Percentiles rank a stretch among this genome's conserved stretches.
Evolutionary conservation across 1,140 invertebrate species (phyloP).

Genomic region (Ceratina calcarata): DNA sequence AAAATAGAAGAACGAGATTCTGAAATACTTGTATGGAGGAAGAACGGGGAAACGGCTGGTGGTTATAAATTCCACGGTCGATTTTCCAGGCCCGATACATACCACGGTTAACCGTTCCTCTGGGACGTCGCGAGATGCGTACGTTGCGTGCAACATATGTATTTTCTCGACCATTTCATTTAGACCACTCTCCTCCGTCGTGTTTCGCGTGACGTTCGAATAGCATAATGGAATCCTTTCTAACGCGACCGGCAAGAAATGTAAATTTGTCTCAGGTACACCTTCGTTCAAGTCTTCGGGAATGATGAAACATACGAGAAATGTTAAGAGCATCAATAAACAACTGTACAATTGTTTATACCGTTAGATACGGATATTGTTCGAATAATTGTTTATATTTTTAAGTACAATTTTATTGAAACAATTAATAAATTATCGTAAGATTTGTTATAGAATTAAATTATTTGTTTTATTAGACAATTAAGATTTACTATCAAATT

Average conservation of each 20-base stretch:
- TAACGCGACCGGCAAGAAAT: slow-evolving; percentile 23
- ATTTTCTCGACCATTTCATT: slow-evolving; percentile 31
- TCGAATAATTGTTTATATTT: too few species aligned
- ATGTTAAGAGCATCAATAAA: too few species aligned
- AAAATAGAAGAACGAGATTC: too few species aligned
- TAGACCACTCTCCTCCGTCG: not conserved
- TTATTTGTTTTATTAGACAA: too few species aligned
- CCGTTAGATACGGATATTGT: too few species aligned
- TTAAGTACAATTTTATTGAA: too few species aligned
- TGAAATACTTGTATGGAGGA: not conserved
- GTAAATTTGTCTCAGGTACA: slow-evolving; percentile 21
- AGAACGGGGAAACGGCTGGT: not conserved
- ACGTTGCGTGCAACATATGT: slow-evolving; percentile 30
- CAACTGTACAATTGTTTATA: too few species aligned
- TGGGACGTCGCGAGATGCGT: slow-evolving; percentile 13
- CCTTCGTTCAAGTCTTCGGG: too few species aligned
- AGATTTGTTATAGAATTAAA: too few species aligned
- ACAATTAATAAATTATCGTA: too few species aligned
- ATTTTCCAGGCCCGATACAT: slow-evolving; percentile 30
- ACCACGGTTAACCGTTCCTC: not conserved
- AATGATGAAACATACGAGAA: too few species aligned
- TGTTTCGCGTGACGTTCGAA: not conserved
- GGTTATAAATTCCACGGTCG: slow-evolving; percentile 43
- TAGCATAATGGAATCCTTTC: not conserved
- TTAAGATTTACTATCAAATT: too few species aligned